These are phyloP conservation scores for Rhinatrema bivittatum DNA, from an alignment of 2,797 vertebrate species.

Conservation along the genomic window DNA sequence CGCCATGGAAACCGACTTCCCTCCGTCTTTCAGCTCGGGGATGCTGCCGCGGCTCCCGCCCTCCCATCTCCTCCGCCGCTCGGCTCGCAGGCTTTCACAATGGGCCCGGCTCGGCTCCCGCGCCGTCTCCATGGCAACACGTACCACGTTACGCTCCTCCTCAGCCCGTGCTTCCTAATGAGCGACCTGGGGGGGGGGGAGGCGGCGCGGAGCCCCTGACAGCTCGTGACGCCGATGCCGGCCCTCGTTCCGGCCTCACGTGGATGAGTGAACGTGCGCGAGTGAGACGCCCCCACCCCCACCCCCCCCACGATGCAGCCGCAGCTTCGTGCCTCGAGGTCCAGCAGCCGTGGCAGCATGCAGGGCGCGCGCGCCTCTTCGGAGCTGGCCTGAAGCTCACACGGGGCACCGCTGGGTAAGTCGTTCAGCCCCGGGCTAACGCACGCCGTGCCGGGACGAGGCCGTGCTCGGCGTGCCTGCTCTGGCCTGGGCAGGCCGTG, in stretches of 20 bases:
- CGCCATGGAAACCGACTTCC: constrained; percentile 4
- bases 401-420: no score
- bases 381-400: no score
- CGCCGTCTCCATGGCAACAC: constrained; percentile 44
- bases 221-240: no score
- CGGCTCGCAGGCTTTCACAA: background rate
- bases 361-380: no score
- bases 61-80: background rate
- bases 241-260: no score
- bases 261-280: no score
- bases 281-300: background rate
- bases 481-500: no score
- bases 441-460: background rate
- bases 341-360: no score
- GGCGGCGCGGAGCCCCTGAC: no score
- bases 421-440: background rate
- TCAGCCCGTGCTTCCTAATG: no score
- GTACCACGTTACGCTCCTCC: constrained; percentile 3
- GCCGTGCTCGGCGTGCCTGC: no score
- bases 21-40: background rate
- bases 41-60: background rate
- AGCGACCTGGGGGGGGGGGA: no score
- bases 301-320: background rate
- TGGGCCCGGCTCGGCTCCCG: constrained; percentile 7
- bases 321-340: background rate